phyloP scores from a whole-genome alignment of 2,888 invertebrate species.

The Syrphus vitripennis region DNA sequence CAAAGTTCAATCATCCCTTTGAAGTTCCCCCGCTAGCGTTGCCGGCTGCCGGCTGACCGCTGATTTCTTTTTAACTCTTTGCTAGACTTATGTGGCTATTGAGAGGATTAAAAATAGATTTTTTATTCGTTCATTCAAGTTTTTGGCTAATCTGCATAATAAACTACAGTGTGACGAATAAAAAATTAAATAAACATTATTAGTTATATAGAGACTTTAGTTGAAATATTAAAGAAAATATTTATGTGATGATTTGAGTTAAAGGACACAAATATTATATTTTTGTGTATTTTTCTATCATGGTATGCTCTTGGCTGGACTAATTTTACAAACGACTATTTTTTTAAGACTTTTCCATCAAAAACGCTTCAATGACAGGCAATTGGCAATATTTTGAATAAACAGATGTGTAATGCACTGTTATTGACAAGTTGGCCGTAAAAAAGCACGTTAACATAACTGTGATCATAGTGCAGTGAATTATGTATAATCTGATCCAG shows the following conservation, averaged over 20 bases:
- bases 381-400: background rate
- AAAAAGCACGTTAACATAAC: too few relatives aligned
- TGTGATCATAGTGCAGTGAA: too few relatives aligned
- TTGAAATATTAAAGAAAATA: background rate
- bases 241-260: background rate
- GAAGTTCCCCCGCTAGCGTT: background rate
- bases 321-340: background rate
- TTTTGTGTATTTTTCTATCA: background rate
- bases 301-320: background rate
- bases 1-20: conserved; percentile 46
- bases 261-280: background rate
- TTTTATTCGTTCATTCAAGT: conserved; percentile 6
- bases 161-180: conserved; percentile 31
- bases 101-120: conserved; percentile 24
- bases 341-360: background rate
- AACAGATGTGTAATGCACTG: too few relatives aligned
- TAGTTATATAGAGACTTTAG: background rate
- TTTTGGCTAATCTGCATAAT: background rate
- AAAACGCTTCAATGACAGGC: background rate
- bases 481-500: too few relatives aligned
- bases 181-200: background rate
- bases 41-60: background rate
- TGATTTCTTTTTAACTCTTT: background rate
- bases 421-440: too few relatives aligned
- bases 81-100: background rate